Evolutionary conservation across 1,140 invertebrate genomes (phyloP), one percentile per base, ranked within the genome.

Genomic region (Micrasema longulum): DNA sequence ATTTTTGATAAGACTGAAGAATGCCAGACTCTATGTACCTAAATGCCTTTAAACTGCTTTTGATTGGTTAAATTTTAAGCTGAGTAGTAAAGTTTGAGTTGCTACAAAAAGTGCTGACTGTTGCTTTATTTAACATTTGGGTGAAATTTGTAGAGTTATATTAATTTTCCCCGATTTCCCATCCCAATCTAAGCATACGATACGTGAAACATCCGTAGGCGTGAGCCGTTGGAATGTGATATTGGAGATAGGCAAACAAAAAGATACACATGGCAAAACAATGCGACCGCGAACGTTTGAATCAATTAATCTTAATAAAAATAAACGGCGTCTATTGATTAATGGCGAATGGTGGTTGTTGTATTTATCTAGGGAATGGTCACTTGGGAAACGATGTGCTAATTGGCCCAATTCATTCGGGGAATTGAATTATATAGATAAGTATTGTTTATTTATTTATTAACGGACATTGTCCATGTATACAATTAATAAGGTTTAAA

Each of bases 271-370:
- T 38, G 47, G 57, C 60, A 16, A 69, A 64, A 64, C 47, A 48
- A 48, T n/a, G 23, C 43, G 18, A 18, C 52, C 16, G n/a, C 12
- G 31, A n/a, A 38, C 35, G 36, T 43, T 60, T 65, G 60, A 69
- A 64, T 73, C 72, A 73, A 73, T 73, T 73, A 73, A 73, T 73
- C 72, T 69, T 73, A 73, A 69, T 73, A 73, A 73, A 69, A 73
- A 73, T 55, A 69, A 73, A 73, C 65, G 66, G 57, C 35, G 38
- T 69, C 66, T 23, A 45, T 23, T 60, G 52, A 36, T 41, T n/a
- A 47, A 52, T 60, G 62, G 53, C n/a, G n/a, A n/a, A n/a, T n/a
- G n/a, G 11, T 22, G 60, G 48, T 45, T 45, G 45, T 50, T 43
- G 53, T 53, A 41, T 16, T 53, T 38, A 64, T 16, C 41, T 57